Conservation (phyloP, 2,113 vertebrate genomes). For the Neopipo cinnamomea region DNA sequence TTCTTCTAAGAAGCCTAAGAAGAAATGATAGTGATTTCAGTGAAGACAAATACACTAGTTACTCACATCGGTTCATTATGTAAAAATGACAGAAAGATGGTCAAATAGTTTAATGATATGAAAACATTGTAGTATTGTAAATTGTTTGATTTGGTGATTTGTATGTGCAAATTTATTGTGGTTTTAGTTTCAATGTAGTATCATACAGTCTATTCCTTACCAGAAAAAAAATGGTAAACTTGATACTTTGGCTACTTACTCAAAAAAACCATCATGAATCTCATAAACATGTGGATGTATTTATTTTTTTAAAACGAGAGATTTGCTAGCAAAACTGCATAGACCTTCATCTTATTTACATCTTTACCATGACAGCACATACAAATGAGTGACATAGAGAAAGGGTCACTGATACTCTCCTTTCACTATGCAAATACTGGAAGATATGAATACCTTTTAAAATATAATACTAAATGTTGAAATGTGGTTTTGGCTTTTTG, state of each 20-base stretch:
- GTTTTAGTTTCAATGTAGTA: not conserved
- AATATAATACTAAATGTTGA: not conserved
- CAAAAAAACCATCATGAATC: not conserved
- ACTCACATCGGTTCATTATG: constrained; percentile 43
- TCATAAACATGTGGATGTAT: not conserved
- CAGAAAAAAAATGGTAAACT: not conserved
- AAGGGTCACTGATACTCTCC: not conserved
- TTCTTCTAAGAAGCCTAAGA: constrained; percentile 43
- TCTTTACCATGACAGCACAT: not conserved
- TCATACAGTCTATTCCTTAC: not conserved
- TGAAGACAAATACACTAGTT: constrained; percentile 36
- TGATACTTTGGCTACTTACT: not conserved
- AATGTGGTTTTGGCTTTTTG: not conserved
- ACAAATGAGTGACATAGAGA: not conserved
- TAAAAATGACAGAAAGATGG: not conserved
- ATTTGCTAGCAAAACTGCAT: not conserved
- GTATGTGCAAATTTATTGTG: not conserved
- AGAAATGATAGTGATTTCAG: constrained; percentile 33
- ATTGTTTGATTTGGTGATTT: not conserved
- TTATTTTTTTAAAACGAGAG: not conserved
- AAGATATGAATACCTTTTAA: not conserved
- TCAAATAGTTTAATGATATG: constrained; percentile 30
- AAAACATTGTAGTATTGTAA: not conserved
- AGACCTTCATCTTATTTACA: not conserved
- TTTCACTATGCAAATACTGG: not conserved